These are phyloP conservation scores for Exephanes ischioxanthus DNA, from an alignment of 2,888 invertebrate species.

Conservation along the genomic window DNA sequence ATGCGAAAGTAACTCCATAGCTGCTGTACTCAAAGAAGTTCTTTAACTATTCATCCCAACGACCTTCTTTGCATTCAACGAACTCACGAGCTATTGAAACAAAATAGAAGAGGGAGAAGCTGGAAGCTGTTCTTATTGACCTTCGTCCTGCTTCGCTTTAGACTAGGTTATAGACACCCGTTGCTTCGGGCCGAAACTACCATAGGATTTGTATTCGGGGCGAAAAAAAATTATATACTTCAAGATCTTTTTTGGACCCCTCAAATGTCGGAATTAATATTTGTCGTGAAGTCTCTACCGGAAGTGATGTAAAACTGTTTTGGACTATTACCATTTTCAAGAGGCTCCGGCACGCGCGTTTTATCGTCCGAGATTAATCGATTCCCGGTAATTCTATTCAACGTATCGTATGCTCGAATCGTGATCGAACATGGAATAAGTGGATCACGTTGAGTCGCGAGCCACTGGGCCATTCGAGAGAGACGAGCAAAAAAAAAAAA, in stretches of 20 bases:
- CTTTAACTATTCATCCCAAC: not conserved
- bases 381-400: not conserved
- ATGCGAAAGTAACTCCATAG: not conserved
- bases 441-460: slow-evolving; percentile 35
- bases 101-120: not conserved
- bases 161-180: not conserved
- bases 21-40: not conserved
- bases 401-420: slow-evolving; percentile 10
- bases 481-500: slow-evolving; percentile 3
- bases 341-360: not conserved
- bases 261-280: no score
- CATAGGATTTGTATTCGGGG: not conserved
- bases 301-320: not conserved
- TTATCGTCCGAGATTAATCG: not conserved
- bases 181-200: not conserved
- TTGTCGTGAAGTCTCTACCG: no score
- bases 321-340: not conserved
- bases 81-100: not conserved
- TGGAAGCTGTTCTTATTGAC: not conserved
- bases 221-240: not conserved
- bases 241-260: no score
- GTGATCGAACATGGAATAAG: slow-evolving; percentile 55
- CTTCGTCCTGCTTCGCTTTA: not conserved
- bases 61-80: not conserved
- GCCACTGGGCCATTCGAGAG: slow-evolving; percentile 8